Conservation (phyloP, 2,888 invertebrate species). For the Ganaspis brasiliensis region DNA sequence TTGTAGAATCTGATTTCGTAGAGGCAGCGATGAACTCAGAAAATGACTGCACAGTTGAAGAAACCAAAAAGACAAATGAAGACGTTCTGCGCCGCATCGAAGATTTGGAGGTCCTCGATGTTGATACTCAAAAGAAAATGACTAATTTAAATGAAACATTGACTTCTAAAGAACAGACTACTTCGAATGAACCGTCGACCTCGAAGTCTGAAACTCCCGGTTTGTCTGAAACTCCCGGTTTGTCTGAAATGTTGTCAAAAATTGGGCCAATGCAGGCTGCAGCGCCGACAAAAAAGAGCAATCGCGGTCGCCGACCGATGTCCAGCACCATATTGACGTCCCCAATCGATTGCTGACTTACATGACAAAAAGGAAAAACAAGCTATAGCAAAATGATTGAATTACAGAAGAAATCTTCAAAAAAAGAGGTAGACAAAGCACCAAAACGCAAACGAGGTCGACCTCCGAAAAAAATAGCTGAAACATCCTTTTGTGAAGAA, state of each 20-base stretch:
- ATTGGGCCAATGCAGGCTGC: conserved; percentile 41
- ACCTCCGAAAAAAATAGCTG: neutral
- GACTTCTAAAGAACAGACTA: neutral
- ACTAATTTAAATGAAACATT: no score
- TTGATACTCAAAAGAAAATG: no score
- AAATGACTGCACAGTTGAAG: neutral
- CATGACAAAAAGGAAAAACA: conserved; percentile 7
- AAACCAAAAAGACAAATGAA: neutral
- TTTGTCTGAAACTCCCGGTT: neutral
- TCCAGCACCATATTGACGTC: conserved; percentile 35
- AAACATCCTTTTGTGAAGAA: conserved; percentile 11
- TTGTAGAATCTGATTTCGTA: conserved; percentile 56
- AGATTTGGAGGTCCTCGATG: neutral
- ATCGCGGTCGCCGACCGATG: conserved; percentile 42
- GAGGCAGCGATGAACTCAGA: conserved; percentile 46
- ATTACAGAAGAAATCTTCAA: neutral
- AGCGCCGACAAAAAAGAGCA: conserved; percentile 17
- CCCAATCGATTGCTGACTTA: neutral
- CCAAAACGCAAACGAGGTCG: conserved; percentile 32
- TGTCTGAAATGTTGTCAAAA: neutral
- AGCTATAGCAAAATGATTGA: conserved; percentile 4
- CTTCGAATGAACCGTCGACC: neutral
- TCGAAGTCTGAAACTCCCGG: neutral
- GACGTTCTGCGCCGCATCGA: neutral
- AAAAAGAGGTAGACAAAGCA: conserved; percentile 24